Conservation (phyloP, 2,888 invertebrate genomes). For the Hypsopygia costalis region DNA sequence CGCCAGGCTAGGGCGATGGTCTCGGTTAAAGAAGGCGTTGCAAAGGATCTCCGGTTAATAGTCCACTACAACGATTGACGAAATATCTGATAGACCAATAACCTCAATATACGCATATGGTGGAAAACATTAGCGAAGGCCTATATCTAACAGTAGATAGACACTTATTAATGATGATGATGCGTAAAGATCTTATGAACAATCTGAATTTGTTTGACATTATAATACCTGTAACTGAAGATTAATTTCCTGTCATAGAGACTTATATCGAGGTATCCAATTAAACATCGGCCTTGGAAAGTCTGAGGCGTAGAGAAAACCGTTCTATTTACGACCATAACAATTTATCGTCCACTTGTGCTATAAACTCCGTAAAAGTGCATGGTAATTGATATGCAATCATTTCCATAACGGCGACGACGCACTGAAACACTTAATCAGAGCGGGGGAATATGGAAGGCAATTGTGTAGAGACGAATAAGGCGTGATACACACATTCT, state of each 20-base stretch:
- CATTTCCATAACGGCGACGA: conserved; percentile 7
- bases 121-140: no score
- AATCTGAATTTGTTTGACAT: background rate
- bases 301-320: background rate
- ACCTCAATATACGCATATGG: no score
- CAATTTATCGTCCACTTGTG: conserved; percentile 6
- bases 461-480: conserved; percentile 41
- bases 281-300: background rate
- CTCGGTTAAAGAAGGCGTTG: no score
- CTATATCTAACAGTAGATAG: no score
- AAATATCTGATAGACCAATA: no score
- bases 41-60: no score
- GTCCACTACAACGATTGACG: no score
- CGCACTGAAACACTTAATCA: conserved; percentile 33
- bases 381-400: conserved; percentile 9
- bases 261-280: background rate
- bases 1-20: no score
- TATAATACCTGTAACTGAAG: background rate
- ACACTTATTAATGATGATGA: no score
- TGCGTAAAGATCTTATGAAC: no score
- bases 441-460: conserved; percentile 27
- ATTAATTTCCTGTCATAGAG: background rate
- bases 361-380: conserved; percentile 7
- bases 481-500: conserved; percentile 19
- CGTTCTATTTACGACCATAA: conserved; percentile 1